phyloP scores from a whole-genome alignment of 2,888 invertebrate species.

The Diogma glabrata region DNA sequence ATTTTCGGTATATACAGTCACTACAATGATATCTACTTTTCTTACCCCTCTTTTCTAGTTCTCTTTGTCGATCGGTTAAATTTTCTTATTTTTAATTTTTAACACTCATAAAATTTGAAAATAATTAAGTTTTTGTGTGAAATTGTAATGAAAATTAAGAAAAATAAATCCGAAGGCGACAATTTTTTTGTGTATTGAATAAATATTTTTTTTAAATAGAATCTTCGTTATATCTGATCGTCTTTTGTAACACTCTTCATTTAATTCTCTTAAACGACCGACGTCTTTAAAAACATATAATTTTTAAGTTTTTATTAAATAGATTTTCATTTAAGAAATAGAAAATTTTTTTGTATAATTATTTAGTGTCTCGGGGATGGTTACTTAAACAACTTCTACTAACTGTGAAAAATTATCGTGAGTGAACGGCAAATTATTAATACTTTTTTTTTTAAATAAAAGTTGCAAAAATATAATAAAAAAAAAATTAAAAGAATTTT shows the following conservation, averaged over 20 bases:
- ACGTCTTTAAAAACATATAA: slow-evolving; percentile 69
- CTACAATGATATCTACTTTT: too few species aligned
- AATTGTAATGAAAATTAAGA: too few species aligned
- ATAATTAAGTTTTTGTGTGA: too few species aligned
- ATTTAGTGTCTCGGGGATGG: slow-evolving; percentile 36
- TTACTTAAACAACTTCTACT: slow-evolving; percentile 30
- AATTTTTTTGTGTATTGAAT: slow-evolving; percentile 2
- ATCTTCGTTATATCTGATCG: slow-evolving; percentile 23
- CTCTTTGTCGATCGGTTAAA: too few species aligned
- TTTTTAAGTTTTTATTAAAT: slow-evolving; percentile 8
- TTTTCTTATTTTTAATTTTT: too few species aligned
- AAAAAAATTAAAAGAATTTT: slow-evolving; percentile 7
- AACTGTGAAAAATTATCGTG: slow-evolving; percentile 18
- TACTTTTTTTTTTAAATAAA: slow-evolving; percentile 11
- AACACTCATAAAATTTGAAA: neutral
- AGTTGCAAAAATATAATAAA: slow-evolving; percentile 1
- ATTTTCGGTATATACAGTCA: neutral
- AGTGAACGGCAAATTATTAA: too few species aligned
- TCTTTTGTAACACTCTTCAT: slow-evolving; percentile 59
- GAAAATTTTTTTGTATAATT: slow-evolving; percentile 13
- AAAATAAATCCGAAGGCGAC: slow-evolving; percentile 13
- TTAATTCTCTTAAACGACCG: slow-evolving; percentile 88
- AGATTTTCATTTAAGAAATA: slow-evolving; percentile 4
- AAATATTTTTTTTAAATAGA: slow-evolving; percentile 5
- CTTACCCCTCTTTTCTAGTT: slow-evolving; percentile 13